phyloP scores from a whole-genome alignment of 1,140 invertebrate species.

The Hypsibius dujardini region DNA sequence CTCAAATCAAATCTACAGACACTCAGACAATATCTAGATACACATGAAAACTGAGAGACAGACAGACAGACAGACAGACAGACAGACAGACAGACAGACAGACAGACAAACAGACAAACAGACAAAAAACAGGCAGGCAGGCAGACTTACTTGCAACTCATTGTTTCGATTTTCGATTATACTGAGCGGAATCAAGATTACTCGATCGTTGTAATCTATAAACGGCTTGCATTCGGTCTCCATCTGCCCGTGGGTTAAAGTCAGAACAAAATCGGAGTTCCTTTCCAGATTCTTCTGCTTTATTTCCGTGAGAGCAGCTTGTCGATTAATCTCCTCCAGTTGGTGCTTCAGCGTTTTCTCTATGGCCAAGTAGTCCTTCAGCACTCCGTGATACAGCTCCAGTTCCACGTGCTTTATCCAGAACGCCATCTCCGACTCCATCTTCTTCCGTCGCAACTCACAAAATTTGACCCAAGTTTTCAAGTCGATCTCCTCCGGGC shows the following conservation, averaged over 20 bases:
- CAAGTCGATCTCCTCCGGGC: slow-evolving; percentile 9
- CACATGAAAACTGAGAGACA: no score
- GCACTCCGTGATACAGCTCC: slow-evolving; percentile 5
- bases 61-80: no score
- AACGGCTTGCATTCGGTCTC: neutral
- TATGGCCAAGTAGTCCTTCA: neutral
- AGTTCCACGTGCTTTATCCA: slow-evolving; percentile 13
- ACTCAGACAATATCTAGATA: no score
- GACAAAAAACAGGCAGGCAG: neutral
- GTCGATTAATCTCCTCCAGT: neutral
- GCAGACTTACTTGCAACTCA: neutral
- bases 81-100: no score
- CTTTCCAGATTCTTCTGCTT: neutral
- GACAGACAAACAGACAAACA: no score
- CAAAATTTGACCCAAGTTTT: neutral
- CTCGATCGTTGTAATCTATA: neutral
- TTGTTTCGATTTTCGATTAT: neutral
- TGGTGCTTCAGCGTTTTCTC: neutral
- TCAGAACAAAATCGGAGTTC: neutral
- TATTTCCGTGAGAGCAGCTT: neutral
- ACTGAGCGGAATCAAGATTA: neutral
- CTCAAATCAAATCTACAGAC: no score
- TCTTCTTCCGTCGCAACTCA: neutral
- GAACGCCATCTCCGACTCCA: slow-evolving; percentile 11
- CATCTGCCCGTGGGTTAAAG: neutral